A percentile compares a stretch with the other conserved stretches of the same genome.
Evolutionary conservation across 2,888 invertebrate genomes (phyloP).

Genomic region (Cheilosia impressa): DNA sequence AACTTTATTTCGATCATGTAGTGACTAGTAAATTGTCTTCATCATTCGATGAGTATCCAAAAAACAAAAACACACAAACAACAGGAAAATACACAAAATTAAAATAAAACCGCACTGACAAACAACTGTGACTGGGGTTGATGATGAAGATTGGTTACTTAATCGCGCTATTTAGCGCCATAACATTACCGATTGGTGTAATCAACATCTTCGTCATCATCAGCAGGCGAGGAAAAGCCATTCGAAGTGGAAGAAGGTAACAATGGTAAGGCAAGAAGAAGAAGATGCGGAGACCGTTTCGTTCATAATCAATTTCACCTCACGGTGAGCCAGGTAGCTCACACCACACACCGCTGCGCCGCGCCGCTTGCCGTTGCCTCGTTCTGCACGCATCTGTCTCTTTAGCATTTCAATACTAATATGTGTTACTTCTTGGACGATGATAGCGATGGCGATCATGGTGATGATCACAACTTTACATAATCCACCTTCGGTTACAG

Average conservation of each 20-base stretch:
- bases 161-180: slow-evolving; percentile 51
- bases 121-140: slow-evolving; percentile 35
- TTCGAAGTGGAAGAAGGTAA: not conserved
- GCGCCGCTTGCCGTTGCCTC: not conserved
- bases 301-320: slow-evolving; percentile 34
- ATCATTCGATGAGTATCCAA: not conserved
- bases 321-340: not conserved
- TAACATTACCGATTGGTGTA: slow-evolving; percentile 53
- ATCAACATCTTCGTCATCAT: slow-evolving; percentile 43
- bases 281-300: slow-evolving; percentile 11
- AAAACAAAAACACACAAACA: not conserved
- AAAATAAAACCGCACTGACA: slow-evolving; percentile 12
- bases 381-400: slow-evolving; percentile 30
- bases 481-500: slow-evolving; percentile 29
- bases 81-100: not conserved
- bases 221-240: not conserved
- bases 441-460: not conserved
- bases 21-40: slow-evolving; percentile 12
- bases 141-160: slow-evolving; percentile 50
- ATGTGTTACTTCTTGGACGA: slow-evolving; percentile 11
- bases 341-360: no score
- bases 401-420: slow-evolving; percentile 50
- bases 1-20: slow-evolving; percentile 20
- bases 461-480: slow-evolving; percentile 29
- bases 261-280: not conserved